Percentiles rank a stretch among this genome's conserved stretches.
These are phyloP conservation scores for Sebastes minor DNA, from an alignment of 2,797 vertebrate species.

Conservation along the genomic window DNA sequence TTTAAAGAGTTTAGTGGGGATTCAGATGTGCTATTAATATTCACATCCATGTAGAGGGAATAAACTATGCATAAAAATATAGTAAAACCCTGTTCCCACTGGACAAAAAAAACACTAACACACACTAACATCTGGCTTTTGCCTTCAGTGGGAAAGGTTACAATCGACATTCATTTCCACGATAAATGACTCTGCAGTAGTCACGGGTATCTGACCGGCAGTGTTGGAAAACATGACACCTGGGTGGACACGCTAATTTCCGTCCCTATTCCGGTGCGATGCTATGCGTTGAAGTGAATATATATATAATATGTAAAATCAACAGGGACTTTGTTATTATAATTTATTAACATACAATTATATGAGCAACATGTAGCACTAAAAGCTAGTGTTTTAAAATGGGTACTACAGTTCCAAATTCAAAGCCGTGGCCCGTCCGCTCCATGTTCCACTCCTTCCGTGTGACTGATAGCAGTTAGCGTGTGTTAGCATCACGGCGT, in stretches of 20 bases:
- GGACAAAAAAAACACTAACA: background rate
- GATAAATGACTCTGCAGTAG: background rate
- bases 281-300: background rate
- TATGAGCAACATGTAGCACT: no score
- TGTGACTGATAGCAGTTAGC: no score
- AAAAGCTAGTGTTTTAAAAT: no score
- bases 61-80: background rate
- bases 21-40: background rate
- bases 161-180: background rate
- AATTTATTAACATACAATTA: background rate
- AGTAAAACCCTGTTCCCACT: background rate
- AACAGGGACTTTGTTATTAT: background rate
- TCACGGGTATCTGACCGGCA: no score
- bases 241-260: background rate
- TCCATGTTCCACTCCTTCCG: no score
- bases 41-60: background rate
- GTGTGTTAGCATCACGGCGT: no score
- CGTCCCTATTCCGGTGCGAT: no score
- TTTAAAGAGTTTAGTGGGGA: background rate
- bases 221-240: background rate
- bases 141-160: background rate
- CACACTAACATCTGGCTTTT: background rate
- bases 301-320: background rate
- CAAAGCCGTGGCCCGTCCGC: no score
- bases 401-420: no score